Conservation (phyloP, 2,888 invertebrate genomes). For the Malthinus seriepunctatus region DNA sequence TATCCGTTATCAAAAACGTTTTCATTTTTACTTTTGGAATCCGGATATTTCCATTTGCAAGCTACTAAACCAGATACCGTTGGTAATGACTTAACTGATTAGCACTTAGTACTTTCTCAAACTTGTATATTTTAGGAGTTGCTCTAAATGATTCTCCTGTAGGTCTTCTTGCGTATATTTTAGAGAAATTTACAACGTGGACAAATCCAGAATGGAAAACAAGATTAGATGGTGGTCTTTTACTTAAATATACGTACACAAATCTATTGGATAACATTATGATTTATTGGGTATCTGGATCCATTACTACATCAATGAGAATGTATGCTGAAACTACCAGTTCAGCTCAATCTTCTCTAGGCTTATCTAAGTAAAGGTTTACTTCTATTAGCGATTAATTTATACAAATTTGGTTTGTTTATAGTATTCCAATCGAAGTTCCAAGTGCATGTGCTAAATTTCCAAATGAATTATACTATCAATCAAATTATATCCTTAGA, state of each 20-base stretch:
- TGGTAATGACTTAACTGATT: conserved; percentile 56
- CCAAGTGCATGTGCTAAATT: conserved; percentile 76
- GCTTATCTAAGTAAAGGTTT: neutral
- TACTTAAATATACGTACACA: conserved; percentile 67
- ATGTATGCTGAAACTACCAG: conserved; percentile 66
- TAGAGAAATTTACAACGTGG: conserved; percentile 83
- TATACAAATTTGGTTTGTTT: conserved; percentile 37
- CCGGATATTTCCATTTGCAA: conserved; percentile 76
- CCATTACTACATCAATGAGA: conserved; percentile 71
- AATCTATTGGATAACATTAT: conserved; percentile 74
- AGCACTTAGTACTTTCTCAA: no score
- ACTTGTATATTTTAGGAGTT: conserved; percentile 55
- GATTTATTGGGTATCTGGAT: conserved; percentile 75
- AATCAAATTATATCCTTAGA: conserved; percentile 63
- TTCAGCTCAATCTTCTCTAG: neutral
- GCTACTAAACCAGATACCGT: conserved; percentile 89
- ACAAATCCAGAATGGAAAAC: conserved; percentile 58
- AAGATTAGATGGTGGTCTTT: conserved; percentile 65
- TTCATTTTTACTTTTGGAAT: conserved; percentile 57
- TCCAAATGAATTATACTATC: conserved; percentile 67
- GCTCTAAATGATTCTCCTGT: conserved; percentile 74
- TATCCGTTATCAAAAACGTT: conserved; percentile 56
- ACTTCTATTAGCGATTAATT: neutral
- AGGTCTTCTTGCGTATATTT: conserved; percentile 81
- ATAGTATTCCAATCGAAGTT: conserved; percentile 66